Percentiles rank a stretch among this genome's conserved stretches.
Conservation (phyloP, 2,888 invertebrate genomes). For the Sycophila texana region DNA sequence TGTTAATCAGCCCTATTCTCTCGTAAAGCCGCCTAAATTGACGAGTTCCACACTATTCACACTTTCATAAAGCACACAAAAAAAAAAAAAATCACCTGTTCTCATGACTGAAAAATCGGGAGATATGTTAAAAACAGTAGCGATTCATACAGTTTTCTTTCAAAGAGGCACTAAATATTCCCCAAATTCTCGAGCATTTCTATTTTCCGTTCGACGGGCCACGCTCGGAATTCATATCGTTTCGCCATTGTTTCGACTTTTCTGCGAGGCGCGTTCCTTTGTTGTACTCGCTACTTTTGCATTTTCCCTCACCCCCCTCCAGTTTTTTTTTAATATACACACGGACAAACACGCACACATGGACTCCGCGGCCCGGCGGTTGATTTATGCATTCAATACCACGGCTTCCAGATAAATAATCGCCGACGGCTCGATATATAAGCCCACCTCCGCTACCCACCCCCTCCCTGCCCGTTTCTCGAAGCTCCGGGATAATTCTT, state of each 20-base stretch:
- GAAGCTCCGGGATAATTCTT: constrained; percentile 48
- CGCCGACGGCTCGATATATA: neutral
- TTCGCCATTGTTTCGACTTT: constrained; percentile 45
- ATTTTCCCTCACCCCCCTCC: neutral
- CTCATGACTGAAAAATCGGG: too few relatives aligned
- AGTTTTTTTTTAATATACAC: constrained; percentile 5
- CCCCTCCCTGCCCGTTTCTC: neutral
- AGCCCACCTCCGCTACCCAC: neutral
- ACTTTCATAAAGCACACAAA: too few relatives aligned
- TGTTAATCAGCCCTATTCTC: too few relatives aligned
- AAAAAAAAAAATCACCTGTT: too few relatives aligned
- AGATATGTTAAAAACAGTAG: too few relatives aligned
- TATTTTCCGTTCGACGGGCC: neutral
- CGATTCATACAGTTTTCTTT: neutral
- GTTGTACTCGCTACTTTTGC: constrained; percentile 4
- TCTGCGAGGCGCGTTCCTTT: constrained; percentile 12
- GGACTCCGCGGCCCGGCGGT: neutral
- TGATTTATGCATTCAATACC: constrained; percentile 52
- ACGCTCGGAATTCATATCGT: constrained; percentile 30
- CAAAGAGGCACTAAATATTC: constrained; percentile 20
- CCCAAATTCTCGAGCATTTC: constrained; percentile 9
- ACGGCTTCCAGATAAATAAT: constrained; percentile 44
- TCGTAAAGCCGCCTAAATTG: too few relatives aligned
- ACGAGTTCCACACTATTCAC: too few relatives aligned
- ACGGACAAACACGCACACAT: neutral